Evolutionary conservation across 1,140 invertebrate species (phyloP), one percentile per base, ranked within the genome.

Genomic region (Ditylenchus dipsaci): DNA sequence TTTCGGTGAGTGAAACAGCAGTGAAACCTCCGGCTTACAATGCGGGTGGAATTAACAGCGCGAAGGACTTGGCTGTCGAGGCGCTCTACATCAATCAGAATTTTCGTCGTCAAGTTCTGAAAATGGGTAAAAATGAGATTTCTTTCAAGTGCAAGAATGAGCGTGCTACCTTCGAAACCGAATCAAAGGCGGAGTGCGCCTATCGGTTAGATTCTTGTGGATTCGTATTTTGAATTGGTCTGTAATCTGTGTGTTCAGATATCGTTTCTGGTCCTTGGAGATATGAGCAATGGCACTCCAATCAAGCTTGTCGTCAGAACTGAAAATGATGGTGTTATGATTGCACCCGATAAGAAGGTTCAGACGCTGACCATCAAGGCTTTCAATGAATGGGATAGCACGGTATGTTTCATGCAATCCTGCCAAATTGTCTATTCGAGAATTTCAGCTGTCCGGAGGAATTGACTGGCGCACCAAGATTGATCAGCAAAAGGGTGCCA

Each of bases 1-100:
- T 98, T 56, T 97, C 95, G 7, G 95, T 98, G 0, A 97, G 95
- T 84, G 95, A 98, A 84, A 98, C 95, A 0, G 94, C 94, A 1
- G 90, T 93, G 30, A 95, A 99, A 76, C 94, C 94, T 5, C 95
- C 95, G 0, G 90, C 92, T 59, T 92, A 95, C 79, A 95, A 98
- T 81, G 91, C 90, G 33, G 15, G 21, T n/a, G 23, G 72, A 38
- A 27, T 68, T 27, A 17, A 30, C 53, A 19, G 59, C 26, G 19
- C 21, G 19, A 58, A 91, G 61, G 97, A 96, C 85, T 86, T 99
- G 61, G 93, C 94, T 0, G 87, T 97, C 1, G 95, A 99, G 85
- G 95, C 95, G 0, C 97, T 95, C 0, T 97, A 95, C 80, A 97
- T 99, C 76, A 98, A 98, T 85, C 94, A 97, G 82, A 98, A 97